Conservation (phyloP, 2,113 vertebrate genomes). For the Platichthys flesus region DNA sequence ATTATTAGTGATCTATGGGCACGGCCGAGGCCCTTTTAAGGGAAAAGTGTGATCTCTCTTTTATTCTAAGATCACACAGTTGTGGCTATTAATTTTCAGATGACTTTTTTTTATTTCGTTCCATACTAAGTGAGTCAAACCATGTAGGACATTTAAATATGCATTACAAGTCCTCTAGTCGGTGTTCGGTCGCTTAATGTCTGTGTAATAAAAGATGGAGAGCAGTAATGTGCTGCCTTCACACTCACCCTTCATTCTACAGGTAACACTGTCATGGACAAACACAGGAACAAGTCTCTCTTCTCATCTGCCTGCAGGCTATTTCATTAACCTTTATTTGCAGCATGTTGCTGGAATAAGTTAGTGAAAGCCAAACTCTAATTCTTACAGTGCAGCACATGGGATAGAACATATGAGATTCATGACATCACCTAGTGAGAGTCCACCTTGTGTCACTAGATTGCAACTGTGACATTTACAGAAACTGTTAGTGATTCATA, state of each 20-base stretch:
- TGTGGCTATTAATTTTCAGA: conserved; percentile 63
- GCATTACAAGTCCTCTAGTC: conserved; percentile 40
- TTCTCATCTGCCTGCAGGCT: conserved; percentile 48
- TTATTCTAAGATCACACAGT: conserved; percentile 66
- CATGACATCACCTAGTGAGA: conserved; percentile 22
- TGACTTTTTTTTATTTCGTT: conserved; percentile 57
- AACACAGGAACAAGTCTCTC: conserved; percentile 49
- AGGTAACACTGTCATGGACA: conserved; percentile 41
- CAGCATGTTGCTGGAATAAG: conserved; percentile 36
- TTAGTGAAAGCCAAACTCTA: conserved; percentile 33
- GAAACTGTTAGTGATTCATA: conserved; percentile 41
- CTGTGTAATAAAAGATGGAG: conserved; percentile 28
- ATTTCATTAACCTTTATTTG: conserved; percentile 58
- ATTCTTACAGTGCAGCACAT: conserved; percentile 20
- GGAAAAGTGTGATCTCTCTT: conserved; percentile 65
- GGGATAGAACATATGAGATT: conserved; percentile 7
- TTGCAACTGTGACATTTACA: conserved; percentile 41
- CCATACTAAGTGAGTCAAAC: conserved; percentile 41
- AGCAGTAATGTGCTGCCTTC: conserved; percentile 44
- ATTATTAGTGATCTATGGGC: conserved; percentile 60
- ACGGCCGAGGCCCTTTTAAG: conserved; percentile 52
- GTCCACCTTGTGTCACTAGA: conserved; percentile 47
- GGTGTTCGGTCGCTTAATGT: conserved; percentile 45
- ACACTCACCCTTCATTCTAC: conserved; percentile 36
- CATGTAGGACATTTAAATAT: conserved; percentile 45